These are phyloP conservation scores for Calidris pugnax DNA, from an alignment of 2,113 vertebrate species.

Conservation along the genomic window DNA sequence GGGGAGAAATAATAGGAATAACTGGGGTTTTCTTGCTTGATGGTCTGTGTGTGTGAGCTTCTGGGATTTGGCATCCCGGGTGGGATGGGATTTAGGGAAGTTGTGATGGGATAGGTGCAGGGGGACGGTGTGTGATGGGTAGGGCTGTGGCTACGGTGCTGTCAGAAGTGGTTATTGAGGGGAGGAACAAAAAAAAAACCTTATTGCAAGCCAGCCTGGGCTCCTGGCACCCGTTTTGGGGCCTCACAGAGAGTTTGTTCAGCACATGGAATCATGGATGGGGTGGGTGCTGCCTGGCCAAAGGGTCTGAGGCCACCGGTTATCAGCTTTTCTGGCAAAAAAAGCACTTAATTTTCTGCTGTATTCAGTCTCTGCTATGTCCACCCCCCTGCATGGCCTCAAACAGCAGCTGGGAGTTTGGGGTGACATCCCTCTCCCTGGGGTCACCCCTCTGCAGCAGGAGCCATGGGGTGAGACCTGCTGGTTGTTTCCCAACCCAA, in stretches of 20 bases:
- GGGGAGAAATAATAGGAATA: not conserved
- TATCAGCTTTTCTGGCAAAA: not conserved
- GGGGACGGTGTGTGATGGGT: accelerated
- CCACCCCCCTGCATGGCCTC: not conserved
- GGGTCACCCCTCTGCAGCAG: not conserved
- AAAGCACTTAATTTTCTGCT: not conserved
- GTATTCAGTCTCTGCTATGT: too few species aligned
- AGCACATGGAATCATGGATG: not conserved
- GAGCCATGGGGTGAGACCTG: not conserved
- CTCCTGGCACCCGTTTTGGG: accelerated
- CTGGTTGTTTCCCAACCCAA: accelerated
- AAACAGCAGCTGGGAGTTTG: accelerated
- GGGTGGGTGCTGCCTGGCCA: not conserved
- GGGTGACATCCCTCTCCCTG: not conserved
- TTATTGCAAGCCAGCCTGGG: too few species aligned
- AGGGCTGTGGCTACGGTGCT: not conserved
- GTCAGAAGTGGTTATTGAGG: accelerated
- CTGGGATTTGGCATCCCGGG: not conserved
- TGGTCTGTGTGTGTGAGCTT: accelerated
- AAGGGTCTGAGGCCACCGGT: too few species aligned
- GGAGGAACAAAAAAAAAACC: too few species aligned
- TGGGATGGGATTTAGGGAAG: too few species aligned
- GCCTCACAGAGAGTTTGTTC: not conserved
- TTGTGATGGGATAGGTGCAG: not conserved
- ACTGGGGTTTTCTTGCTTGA: not conserved